Conservation (phyloP, 2,113 vertebrate species). For the Xyliphius kryptos region DNA sequence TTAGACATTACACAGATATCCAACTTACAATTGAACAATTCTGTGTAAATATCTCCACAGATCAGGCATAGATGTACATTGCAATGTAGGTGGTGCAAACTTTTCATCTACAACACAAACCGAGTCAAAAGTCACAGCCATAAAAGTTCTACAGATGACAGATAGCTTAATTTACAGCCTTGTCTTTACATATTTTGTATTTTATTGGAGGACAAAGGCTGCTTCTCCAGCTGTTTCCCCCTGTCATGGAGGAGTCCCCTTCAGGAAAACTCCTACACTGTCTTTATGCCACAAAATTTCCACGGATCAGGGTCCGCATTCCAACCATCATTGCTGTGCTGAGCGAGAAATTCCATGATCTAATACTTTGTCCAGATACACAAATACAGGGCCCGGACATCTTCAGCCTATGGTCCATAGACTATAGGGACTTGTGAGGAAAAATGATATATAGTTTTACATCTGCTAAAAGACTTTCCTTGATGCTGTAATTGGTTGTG, state of each 20-base stretch:
- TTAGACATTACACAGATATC: no score
- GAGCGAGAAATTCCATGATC: slow-evolving; percentile 45
- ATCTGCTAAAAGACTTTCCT: slow-evolving; percentile 5
- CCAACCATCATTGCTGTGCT: slow-evolving; percentile 25
- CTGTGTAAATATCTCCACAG: no score
- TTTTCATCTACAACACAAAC: no score
- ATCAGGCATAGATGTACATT: no score
- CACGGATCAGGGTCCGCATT: slow-evolving; percentile 45
- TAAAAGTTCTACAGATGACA: no score
- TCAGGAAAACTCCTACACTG: slow-evolving; percentile 43
- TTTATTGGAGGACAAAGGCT: slow-evolving; percentile 2
- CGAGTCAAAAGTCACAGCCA: no score
- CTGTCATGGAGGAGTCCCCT: slow-evolving; percentile 40
- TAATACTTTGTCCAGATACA: slow-evolving; percentile 38
- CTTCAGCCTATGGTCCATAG: no score
- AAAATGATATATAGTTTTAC: slow-evolving; percentile 4
- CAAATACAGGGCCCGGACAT: no score
- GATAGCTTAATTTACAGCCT: slow-evolving; percentile 32
- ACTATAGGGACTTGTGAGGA: slow-evolving; percentile 16
- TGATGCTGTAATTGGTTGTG: neutral
- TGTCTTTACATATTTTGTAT: slow-evolving; percentile 12
- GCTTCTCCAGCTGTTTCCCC: slow-evolving; percentile 45
- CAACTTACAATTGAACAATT: no score
- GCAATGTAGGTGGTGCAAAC: no score
- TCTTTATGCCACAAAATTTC: slow-evolving; percentile 43